A percentile compares a stretch with the other conserved stretches of the same genome.
Conservation (phyloP, 2,113 vertebrate genomes). For the Microtus oregoni region DNA sequence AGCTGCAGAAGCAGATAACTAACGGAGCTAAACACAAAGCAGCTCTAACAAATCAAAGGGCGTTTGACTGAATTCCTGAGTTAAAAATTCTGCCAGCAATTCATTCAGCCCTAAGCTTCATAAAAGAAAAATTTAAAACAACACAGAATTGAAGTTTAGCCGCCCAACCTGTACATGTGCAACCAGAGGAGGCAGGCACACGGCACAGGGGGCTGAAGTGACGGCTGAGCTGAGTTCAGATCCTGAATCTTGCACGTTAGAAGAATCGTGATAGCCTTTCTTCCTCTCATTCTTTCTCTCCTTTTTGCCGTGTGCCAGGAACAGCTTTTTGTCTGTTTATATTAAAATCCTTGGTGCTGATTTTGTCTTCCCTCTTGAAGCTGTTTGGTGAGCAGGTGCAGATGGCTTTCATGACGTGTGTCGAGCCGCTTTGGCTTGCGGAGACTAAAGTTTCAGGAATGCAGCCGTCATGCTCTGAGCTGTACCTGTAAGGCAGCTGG, state of each 20-base stretch:
- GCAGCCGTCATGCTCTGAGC: not conserved
- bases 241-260: conserved; percentile 51
- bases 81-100: conserved; percentile 89
- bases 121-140: conserved; percentile 78
- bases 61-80: conserved; percentile 89
- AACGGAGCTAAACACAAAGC: conserved; percentile 87
- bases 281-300: not conserved
- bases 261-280: not conserved
- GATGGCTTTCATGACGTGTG: conserved; percentile 72
- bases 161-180: conserved; percentile 75
- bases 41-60: conserved; percentile 89
- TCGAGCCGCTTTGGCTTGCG: conserved; percentile 62
- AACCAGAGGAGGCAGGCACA: conserved; percentile 77
- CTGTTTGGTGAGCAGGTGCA: conserved; percentile 80
- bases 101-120: conserved; percentile 86
- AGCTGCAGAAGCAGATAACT: conserved; percentile 89
- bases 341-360: not conserved
- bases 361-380: conserved; percentile 17
- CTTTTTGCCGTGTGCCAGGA: not conserved
- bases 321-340: conserved; percentile 38
- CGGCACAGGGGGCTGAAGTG: conserved; percentile 70
- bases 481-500: conserved; percentile 59
- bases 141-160: conserved; percentile 85
- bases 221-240: conserved; percentile 50
- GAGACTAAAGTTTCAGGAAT: conserved; percentile 49